Percentiles rank a stretch among this genome's conserved stretches.
These are phyloP conservation scores for Pseudomyrmex gracilis DNA, from an alignment of 1,140 invertebrate species.

Conservation along the genomic window DNA sequence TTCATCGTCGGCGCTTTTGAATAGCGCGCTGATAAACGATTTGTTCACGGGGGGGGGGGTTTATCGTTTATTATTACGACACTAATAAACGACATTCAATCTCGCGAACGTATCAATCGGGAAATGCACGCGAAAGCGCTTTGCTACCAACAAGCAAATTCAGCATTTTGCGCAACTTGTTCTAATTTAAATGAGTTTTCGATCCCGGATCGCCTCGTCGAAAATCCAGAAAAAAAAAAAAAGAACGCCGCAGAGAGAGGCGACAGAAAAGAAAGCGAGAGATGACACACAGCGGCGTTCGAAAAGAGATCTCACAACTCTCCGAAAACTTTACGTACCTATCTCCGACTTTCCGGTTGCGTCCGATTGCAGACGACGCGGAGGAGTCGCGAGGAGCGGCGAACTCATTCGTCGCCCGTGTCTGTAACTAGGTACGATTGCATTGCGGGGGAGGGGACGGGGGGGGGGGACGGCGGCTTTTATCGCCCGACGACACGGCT, in stretches of 20 bases:
- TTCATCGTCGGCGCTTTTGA: not conserved
- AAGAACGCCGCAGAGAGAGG: not conserved
- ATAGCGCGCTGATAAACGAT: not conserved
- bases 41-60: not conserved
- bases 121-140: too few relatives aligned
- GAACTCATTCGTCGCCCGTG: conserved; percentile 13
- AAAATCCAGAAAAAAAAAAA: not conserved
- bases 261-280: not conserved
- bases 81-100: too few relatives aligned
- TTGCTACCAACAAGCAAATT: too few relatives aligned
- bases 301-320: too few relatives aligned
- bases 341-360: conserved; percentile 4
- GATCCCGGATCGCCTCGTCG: not conserved
- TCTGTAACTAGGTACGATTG: conserved; percentile 44
- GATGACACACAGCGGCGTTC: not conserved
- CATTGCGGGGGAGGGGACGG: conserved; percentile 16
- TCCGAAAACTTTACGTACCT: conserved; percentile 34
- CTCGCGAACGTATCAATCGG: too few relatives aligned
- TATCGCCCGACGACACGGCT: conserved; percentile 11
- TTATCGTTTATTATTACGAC: too few relatives aligned
- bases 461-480: too few relatives aligned
- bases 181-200: not conserved
- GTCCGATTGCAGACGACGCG: conserved; percentile 12
- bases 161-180: too few relatives aligned
- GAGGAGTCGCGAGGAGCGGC: conserved; percentile 1